Evolutionary conservation across 2,888 invertebrate genomes (phyloP), one percentile per base, ranked within the genome.

Genomic region (Drosophila kokeensis): DNA sequence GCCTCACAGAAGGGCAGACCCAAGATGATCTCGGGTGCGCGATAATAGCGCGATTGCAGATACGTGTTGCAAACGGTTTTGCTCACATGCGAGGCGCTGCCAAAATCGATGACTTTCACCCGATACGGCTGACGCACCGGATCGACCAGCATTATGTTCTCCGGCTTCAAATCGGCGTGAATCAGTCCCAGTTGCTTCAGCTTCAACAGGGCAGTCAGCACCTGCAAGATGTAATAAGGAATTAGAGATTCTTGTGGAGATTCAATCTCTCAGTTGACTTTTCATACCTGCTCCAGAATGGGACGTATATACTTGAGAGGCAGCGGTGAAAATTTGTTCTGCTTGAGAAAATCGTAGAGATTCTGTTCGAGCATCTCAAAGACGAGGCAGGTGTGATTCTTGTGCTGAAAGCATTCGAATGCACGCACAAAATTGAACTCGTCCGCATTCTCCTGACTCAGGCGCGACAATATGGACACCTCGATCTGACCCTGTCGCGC

Each of bases 331-430:
- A 99, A 99, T 94, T 99, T 99, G 94, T 99, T 99, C 94, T 99
- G 99, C 93, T 99, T 99, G 85, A 99, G 96, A 94, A 99, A 99
- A 95, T 99, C 99, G 94, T 99, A 99, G 83, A 99, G 95, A 94
- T 99, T 99, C 95, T 99, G 99, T 93, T 99, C 99, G 90, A 99
- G 96, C 99, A 99, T 99, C 94, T 99, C 99, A 93, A 99, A 99
- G 92, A 99, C 99, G 94, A 99, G 95, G 94, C 99, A 99, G 65
- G 99, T 99, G 94, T 99, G 99, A 93, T 98, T 99, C 94, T 99
- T 99, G 94, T 99, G 99, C 94, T 99, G 98, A 94, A 99, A 99
- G 94, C 99, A 99, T 94, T 99, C 99, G 94, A 98, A 99, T 55
- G 99, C 99, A 81, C 99, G 98, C 90, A 99, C 99, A 95, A 99